Percentiles rank a stretch among this genome's conserved stretches.
Evolutionary conservation across 2,888 invertebrate species (phyloP).

Genomic region (Drosophila buzzatii): DNA sequence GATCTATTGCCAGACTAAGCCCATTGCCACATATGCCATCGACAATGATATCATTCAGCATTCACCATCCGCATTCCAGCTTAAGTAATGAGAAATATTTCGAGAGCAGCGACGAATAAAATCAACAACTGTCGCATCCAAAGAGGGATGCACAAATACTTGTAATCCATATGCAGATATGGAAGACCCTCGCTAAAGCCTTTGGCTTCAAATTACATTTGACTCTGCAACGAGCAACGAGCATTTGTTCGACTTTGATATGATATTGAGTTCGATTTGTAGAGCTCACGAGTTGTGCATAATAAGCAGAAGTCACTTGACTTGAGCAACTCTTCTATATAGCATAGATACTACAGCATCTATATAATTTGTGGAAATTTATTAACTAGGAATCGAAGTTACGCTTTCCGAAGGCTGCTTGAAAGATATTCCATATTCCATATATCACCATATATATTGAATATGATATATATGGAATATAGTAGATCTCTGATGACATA

Average conservation of each 20-base stretch:
- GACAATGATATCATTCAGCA: slow-evolving; percentile 38
- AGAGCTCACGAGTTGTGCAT: not conserved
- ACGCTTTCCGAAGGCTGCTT: too few relatives aligned
- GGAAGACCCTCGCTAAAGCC: not conserved
- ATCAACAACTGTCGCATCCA: slow-evolving; percentile 8
- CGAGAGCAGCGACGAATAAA: not conserved
- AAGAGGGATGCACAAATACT: slow-evolving; percentile 1
- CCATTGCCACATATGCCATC: slow-evolving; percentile 41
- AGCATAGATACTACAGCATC: not conserved
- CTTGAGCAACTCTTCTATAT: not conserved
- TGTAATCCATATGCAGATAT: slow-evolving; percentile 13
- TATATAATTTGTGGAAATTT: not conserved
- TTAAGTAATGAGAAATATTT: slow-evolving; percentile 34
- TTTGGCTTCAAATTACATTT: not conserved
- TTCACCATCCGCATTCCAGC: slow-evolving; percentile 17
- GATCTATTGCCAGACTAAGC: slow-evolving; percentile 31
- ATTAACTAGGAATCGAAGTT: too few relatives aligned
- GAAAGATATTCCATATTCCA: too few relatives aligned
- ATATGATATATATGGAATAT: too few relatives aligned
- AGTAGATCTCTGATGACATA: too few relatives aligned
- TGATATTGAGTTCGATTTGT: not conserved
- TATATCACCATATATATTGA: too few relatives aligned
- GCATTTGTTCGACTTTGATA: not conserved
- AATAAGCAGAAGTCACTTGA: not conserved
- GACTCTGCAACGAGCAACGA: too few relatives aligned